phyloP scores from a whole-genome alignment of 2,797 vertebrate genomes.

The Petrocephalus sullivani region DNA sequence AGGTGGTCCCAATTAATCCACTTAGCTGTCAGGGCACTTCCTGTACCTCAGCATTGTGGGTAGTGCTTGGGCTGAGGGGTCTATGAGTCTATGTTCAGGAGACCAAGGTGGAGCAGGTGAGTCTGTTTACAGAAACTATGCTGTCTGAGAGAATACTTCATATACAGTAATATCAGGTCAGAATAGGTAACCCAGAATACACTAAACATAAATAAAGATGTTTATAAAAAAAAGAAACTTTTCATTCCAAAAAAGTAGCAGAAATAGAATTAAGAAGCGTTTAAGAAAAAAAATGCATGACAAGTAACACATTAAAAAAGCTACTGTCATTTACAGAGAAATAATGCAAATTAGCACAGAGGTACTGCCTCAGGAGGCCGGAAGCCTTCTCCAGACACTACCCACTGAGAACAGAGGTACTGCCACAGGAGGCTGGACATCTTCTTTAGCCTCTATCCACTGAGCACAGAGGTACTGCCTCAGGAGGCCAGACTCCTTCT shows the following conservation, averaged over 20 bases:
- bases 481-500: not conserved
- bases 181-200: not conserved
- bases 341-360: not conserved
- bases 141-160: not conserved
- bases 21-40: too few species aligned
- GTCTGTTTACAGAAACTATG: not conserved
- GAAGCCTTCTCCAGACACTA: not conserved
- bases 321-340: not conserved
- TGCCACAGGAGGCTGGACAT: not conserved
- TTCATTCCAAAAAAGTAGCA: not conserved
- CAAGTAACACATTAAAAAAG: not conserved
- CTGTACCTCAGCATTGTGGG: too few species aligned
- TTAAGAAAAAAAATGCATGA: not conserved
- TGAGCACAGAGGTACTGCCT: not conserved
- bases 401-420: not conserved
- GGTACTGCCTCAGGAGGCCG: not conserved
- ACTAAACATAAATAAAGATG: not conserved
- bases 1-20: too few species aligned
- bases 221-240: not conserved
- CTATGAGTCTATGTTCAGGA: not conserved
- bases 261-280: not conserved
- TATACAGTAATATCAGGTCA: not conserved
- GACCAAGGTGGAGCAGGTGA: not conserved
- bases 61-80: too few species aligned
- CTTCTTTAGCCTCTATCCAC: not conserved